Conservation (phyloP, 2,797 vertebrate species). For the Cichlasoma orientale region DNA sequence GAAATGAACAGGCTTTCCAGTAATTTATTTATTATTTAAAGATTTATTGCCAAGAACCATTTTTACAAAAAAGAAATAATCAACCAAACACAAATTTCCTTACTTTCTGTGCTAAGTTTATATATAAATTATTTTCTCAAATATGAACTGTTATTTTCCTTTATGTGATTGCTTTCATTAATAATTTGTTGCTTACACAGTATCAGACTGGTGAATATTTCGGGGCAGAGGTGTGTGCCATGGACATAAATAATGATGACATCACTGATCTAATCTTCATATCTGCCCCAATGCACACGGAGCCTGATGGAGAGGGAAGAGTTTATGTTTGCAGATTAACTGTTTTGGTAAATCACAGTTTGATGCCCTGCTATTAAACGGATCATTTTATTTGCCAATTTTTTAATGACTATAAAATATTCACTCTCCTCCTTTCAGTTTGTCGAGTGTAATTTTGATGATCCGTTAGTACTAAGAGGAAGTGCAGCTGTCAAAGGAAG, state of each 20-base stretch:
- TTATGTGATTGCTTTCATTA: background rate
- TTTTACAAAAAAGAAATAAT: too few relatives aligned
- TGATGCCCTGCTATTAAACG: background rate
- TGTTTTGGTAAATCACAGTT: constrained; percentile 48
- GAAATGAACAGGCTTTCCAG: too few relatives aligned
- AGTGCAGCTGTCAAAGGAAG: constrained; percentile 50
- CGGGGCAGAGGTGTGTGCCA: constrained; percentile 83
- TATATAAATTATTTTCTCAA: background rate
- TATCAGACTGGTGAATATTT: constrained; percentile 88
- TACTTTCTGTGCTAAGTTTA: too few relatives aligned
- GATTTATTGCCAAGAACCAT: too few relatives aligned
- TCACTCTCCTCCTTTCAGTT: background rate
- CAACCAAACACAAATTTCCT: too few relatives aligned
- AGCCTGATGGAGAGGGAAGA: constrained; percentile 68
- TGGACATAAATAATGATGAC: constrained; percentile 70
- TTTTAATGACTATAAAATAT: background rate
- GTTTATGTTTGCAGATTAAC: constrained; percentile 73
- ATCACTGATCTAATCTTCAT: constrained; percentile 81
- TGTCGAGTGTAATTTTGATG: constrained; percentile 46
- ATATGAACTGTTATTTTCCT: background rate
- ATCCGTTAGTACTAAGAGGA: constrained; percentile 50
- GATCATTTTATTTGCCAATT: too few relatives aligned
- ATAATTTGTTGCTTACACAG: constrained; percentile 22
- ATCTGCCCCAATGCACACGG: constrained; percentile 83
- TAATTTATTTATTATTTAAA: too few relatives aligned